Conservation (phyloP, 2,888 invertebrate species). For the Ochropleura leucogaster region DNA sequence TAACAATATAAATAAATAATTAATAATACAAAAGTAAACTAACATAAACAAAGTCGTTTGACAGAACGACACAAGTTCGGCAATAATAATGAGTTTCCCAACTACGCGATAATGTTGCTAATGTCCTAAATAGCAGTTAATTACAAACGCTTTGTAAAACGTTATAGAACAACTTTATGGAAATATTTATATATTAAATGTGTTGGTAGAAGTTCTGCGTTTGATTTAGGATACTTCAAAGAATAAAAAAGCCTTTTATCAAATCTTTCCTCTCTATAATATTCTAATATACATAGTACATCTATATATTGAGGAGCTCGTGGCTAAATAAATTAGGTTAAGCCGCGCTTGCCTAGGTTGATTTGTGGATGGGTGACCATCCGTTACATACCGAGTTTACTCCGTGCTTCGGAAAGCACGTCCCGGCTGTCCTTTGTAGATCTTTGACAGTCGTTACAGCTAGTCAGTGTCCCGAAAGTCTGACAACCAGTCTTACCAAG, state of each 20-base stretch:
- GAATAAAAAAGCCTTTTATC: background rate
- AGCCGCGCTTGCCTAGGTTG: too few relatives aligned
- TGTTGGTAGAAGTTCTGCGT: constrained; percentile 15
- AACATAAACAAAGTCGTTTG: constrained; percentile 39
- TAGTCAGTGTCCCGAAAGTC: too few relatives aligned
- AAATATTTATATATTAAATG: constrained; percentile 6
- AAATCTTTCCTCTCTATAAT: too few relatives aligned
- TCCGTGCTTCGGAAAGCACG: too few relatives aligned
- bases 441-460: too few relatives aligned
- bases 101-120: constrained; percentile 55
- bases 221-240: background rate
- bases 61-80: constrained; percentile 40
- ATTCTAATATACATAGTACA: too few relatives aligned
- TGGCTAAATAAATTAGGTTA: too few relatives aligned
- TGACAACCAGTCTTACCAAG: too few relatives aligned
- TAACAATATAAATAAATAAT: constrained; percentile 19
- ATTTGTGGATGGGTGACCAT: too few relatives aligned
- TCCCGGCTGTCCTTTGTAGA: too few relatives aligned
- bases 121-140: constrained; percentile 51
- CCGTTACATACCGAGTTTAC: too few relatives aligned
- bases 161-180: constrained; percentile 20
- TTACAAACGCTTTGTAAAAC: constrained; percentile 42
- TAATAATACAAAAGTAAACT: constrained; percentile 12
- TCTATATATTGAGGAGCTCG: too few relatives aligned
- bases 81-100: constrained; percentile 62